These are phyloP conservation scores for Chrysodeixis includens DNA, from an alignment of 2,888 invertebrate species.

Conservation along the genomic window DNA sequence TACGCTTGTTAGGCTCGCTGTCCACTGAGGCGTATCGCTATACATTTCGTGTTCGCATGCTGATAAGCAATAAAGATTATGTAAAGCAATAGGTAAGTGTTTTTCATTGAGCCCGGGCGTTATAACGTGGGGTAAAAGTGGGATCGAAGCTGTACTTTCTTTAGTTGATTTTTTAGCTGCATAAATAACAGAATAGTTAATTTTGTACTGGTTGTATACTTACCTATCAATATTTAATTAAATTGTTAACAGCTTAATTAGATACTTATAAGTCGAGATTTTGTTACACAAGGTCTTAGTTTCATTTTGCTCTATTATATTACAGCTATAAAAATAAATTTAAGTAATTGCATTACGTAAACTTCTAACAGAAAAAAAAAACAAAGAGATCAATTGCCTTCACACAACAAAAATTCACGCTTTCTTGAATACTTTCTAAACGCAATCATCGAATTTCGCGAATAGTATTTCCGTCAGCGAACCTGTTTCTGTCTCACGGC, in stretches of 20 bases:
- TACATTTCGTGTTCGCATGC: conserved; percentile 57
- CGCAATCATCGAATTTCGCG: conserved; percentile 5
- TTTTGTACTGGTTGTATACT: neutral
- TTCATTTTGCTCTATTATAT: too few relatives aligned
- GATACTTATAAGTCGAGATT: neutral
- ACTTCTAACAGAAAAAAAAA: neutral
- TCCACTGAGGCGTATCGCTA: conserved; percentile 52
- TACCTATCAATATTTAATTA: too few relatives aligned
- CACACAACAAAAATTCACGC: neutral
- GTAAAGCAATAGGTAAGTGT: conserved; percentile 57
- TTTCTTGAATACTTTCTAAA: conserved; percentile 10
- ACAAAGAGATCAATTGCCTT: conserved; percentile 4
- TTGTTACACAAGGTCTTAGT: neutral
- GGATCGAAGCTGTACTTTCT: neutral
- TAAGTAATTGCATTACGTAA: neutral
- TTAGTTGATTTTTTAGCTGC: neutral
- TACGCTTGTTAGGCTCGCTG: conserved; percentile 40
- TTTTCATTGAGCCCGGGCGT: conserved; percentile 46
- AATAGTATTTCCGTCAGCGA: neutral
- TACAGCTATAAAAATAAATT: too few relatives aligned
- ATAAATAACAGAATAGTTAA: neutral
- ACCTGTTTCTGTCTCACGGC: neutral
- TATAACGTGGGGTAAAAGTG: conserved; percentile 23
- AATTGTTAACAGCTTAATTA: neutral
- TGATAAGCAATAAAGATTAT: conserved; percentile 60